phyloP scores from a whole-genome alignment of 30 jellyfish, hydroid and myxozoan genomes.

The Hydractinia symbiolongicarpus region DNA sequence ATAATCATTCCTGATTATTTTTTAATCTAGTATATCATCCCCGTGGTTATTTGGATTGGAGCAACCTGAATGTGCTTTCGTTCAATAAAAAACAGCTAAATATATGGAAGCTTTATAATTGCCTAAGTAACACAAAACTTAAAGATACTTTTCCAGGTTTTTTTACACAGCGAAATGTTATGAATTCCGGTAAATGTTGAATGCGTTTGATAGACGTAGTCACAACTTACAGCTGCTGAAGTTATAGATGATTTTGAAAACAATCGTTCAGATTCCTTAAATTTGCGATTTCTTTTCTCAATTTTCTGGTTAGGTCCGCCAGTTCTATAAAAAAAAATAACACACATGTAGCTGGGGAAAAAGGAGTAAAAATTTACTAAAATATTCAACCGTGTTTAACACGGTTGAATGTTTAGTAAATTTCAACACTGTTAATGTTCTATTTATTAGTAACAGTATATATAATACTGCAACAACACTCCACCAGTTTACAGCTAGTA shows the following conservation, averaged over 20 bases:
- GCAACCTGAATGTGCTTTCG: too few relatives aligned
- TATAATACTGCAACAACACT: neutral
- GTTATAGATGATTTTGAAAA: slow-evolving; percentile 93
- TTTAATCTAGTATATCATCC: too few relatives aligned
- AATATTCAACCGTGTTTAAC: neutral
- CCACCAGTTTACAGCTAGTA: neutral
- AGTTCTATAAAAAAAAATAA: slow-evolving; percentile 19
- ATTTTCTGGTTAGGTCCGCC: slow-evolving; percentile 81
- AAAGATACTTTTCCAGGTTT: too few relatives aligned
- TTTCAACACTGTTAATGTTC: neutral
- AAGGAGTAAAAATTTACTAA: neutral
- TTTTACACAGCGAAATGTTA: too few relatives aligned
- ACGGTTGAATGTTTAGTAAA: neutral
- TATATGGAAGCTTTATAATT: too few relatives aligned
- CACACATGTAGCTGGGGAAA: neutral
- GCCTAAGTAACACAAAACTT: too few relatives aligned
- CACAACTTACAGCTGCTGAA: slow-evolving; percentile 78
- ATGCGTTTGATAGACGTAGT: too few relatives aligned
- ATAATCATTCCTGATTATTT: too few relatives aligned
- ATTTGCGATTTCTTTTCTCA: slow-evolving; percentile 87
- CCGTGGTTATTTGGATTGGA: too few relatives aligned
- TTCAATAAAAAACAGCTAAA: too few relatives aligned
- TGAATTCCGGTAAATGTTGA: too few relatives aligned
- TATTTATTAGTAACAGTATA: too few relatives aligned
- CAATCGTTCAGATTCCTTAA: slow-evolving; percentile 85